A percentile compares a stretch with the other conserved stretches of the same genome.
Evolutionary conservation across 2,797 vertebrate genomes (phyloP).

Genomic region (Schizopygopsis pylzovi): DNA sequence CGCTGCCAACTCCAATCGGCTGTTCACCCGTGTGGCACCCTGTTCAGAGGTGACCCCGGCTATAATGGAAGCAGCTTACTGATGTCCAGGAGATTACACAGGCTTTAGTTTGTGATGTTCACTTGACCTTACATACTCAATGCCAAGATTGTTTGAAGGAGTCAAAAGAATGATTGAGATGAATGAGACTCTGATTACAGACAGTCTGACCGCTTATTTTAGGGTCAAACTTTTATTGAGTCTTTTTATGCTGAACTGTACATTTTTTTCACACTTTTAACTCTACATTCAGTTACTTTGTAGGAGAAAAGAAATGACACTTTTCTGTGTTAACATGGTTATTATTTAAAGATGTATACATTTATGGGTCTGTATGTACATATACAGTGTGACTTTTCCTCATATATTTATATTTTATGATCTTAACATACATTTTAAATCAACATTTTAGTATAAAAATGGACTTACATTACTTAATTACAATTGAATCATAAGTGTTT

Average conservation of each 20-base stretch:
- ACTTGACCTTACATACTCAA: conserved; percentile 51
- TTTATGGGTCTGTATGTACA: neutral
- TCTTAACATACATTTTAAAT: neutral
- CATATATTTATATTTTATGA: neutral
- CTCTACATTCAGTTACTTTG: neutral
- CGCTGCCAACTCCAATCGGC: conserved; percentile 43
- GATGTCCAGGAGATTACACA: conserved; percentile 54
- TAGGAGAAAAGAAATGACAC: neutral
- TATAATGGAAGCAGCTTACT: conserved; percentile 55
- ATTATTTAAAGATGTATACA: neutral
- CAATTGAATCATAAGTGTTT: neutral
- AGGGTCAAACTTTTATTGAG: conserved; percentile 7
- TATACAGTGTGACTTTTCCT: neutral
- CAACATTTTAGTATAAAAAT: neutral
- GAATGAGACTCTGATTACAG: conserved; percentile 22
- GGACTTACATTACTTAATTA: neutral
- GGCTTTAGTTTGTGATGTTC: conserved; percentile 57
- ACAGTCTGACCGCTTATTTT: neutral
- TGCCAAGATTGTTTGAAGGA: conserved; percentile 39
- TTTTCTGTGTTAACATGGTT: neutral
- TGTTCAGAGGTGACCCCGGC: conserved; percentile 55
- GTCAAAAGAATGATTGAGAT: conserved; percentile 34
- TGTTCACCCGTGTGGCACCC: conserved; percentile 27
- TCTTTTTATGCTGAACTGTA: neutral
- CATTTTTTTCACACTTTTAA: neutral